A percentile compares a stretch with the other conserved stretches of the same genome.
Conservation (phyloP, 1,140 invertebrate species). For the Luehdorfia chinensis region DNA sequence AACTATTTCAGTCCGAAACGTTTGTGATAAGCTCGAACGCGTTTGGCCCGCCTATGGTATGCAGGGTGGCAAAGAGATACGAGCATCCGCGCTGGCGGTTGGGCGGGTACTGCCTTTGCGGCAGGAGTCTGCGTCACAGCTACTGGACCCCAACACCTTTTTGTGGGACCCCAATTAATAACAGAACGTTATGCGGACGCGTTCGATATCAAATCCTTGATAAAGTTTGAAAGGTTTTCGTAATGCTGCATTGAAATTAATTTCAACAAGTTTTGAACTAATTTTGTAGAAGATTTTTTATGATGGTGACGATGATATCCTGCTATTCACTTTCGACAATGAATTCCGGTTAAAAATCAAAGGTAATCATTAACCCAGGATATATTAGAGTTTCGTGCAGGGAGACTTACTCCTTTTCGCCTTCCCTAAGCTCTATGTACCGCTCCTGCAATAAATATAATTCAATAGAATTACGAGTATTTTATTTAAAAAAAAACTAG, state of each 20-base stretch:
- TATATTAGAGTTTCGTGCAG: too few species aligned
- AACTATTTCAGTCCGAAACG: conserved; percentile 4
- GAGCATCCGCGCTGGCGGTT: conserved; percentile 34
- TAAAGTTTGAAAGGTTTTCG: conserved; percentile 2
- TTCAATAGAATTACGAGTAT: too few species aligned
- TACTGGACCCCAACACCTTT: conserved; percentile 60
- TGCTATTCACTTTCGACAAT: too few species aligned
- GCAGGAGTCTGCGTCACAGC: conserved; percentile 67
- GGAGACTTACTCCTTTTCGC: too few species aligned
- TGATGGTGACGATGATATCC: too few species aligned
- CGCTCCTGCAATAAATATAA: too few species aligned
- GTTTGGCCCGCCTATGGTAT: conserved; percentile 9
- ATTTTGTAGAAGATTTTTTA: too few species aligned
- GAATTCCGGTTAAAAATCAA: too few species aligned
- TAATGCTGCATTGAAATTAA: background rate
- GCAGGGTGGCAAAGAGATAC: conserved; percentile 23
- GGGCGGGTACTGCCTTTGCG: conserved; percentile 57
- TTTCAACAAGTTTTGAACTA: background rate
- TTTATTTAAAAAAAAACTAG: too few species aligned
- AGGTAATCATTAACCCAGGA: too few species aligned
- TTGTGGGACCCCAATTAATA: conserved; percentile 68
- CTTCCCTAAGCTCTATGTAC: too few species aligned
- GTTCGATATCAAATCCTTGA: conserved; percentile 42
- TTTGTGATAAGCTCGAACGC: conserved; percentile 15
- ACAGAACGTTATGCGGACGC: conserved; percentile 48